Conservation (phyloP, 2,113 vertebrate species). For the Tautogolabrus adspersus region DNA sequence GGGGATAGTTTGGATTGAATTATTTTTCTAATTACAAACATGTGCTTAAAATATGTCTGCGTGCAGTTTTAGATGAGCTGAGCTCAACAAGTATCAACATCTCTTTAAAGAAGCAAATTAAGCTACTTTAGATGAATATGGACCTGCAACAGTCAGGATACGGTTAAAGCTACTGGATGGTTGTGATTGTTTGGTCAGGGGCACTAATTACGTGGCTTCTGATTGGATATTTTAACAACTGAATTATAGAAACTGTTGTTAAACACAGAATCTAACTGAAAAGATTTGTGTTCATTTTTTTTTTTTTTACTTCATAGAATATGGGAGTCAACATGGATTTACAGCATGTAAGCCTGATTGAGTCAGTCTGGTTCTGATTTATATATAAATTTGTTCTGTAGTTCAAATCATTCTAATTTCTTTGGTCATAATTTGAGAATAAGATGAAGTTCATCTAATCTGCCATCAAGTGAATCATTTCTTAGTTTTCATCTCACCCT, state of each 20-base stretch:
- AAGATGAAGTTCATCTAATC: conserved; percentile 2
- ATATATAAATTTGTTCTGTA: not conserved
- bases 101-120: not conserved
- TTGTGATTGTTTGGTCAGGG: too few species aligned
- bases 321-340: not conserved
- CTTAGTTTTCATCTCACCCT: conserved; percentile 14
- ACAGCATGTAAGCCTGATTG: not conserved
- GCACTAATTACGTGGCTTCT: not conserved
- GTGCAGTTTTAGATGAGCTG: not conserved
- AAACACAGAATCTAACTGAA: too few species aligned
- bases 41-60: conserved; percentile 8
- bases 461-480: not conserved
- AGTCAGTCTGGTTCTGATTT: not conserved
- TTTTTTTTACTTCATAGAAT: too few species aligned
- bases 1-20: not conserved
- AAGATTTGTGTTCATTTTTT: not conserved
- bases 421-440: not conserved
- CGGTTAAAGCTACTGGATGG: too few species aligned
- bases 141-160: too few species aligned
- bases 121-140: not conserved
- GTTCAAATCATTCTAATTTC: not conserved
- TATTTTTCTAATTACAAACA: conserved; percentile 11
- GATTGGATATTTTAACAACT: not conserved
- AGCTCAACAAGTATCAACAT: too few species aligned
- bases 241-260: not conserved